These are phyloP conservation scores for Drosophila longiperda DNA, from an alignment of 2,888 invertebrate genomes.

Conservation along the genomic window DNA sequence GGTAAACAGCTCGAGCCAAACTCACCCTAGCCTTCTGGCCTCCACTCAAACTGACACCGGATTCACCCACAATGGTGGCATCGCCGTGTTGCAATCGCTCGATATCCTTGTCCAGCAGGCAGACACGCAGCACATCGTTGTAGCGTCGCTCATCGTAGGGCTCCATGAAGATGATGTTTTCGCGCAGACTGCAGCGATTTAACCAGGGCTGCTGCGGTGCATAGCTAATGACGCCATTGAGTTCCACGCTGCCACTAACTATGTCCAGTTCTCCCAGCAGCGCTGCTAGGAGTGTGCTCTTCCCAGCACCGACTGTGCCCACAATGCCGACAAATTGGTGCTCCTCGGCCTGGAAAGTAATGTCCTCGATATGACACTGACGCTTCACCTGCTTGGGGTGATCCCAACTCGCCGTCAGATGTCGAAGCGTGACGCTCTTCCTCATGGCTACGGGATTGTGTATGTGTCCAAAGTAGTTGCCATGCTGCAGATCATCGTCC, in stretches of 20 bases:
- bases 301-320: constrained; percentile 91
- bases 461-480: constrained; percentile 68
- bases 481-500: constrained; percentile 67
- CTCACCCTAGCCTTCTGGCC: constrained; percentile 92
- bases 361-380: constrained; percentile 74
- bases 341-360: constrained; percentile 85
- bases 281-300: constrained; percentile 90
- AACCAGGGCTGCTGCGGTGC: constrained; percentile 94
- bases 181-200: constrained; percentile 91
- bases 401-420: constrained; percentile 87
- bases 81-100: constrained; percentile 87
- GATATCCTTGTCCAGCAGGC: constrained; percentile 88
- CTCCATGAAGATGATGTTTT: constrained; percentile 96
- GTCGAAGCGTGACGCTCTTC: constrained; percentile 84
- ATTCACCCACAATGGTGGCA: constrained; percentile 87
- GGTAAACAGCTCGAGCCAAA: constrained; percentile 90
- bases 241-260: constrained; percentile 86
- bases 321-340: constrained; percentile 86
- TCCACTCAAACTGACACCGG: constrained; percentile 90
- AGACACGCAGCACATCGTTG: constrained; percentile 86
- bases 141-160: constrained; percentile 87
- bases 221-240: constrained; percentile 90
- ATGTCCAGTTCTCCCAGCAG: constrained; percentile 90
- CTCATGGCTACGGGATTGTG: constrained; percentile 72
- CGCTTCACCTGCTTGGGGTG: constrained; percentile 68